Percentiles rank a stretch among this genome's conserved stretches.
These are phyloP conservation scores for Phodopus roborovskii DNA, from an alignment of 2,113 vertebrate species.

Conservation along the genomic window DNA sequence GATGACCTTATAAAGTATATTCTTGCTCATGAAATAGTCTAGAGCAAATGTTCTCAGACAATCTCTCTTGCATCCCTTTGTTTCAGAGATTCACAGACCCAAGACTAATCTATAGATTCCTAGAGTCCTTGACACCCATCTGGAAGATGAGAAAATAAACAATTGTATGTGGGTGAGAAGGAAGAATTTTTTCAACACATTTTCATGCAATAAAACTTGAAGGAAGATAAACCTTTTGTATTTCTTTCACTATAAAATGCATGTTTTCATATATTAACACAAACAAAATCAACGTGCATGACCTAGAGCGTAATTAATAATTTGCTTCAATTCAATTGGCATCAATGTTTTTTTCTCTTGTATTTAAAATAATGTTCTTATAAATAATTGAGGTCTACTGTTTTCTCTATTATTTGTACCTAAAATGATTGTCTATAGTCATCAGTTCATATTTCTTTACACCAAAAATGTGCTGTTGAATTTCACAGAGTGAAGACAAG, in stretches of 20 bases:
- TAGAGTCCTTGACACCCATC: not conserved
- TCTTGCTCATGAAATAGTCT: not conserved
- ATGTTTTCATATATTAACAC: slow-evolving; percentile 2
- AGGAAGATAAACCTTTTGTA: not conserved
- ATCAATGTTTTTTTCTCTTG: not conserved
- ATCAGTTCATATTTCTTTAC: not conserved
- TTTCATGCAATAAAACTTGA: slow-evolving; percentile 19
- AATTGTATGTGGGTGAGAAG: not conserved
- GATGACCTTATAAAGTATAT: not conserved
- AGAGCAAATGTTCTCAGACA: not conserved
- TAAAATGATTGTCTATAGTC: slow-evolving; percentile 21
- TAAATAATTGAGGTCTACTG: not conserved
- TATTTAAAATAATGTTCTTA: slow-evolving; percentile 30
- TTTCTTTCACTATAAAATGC: slow-evolving; percentile 17
- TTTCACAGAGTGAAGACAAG: not conserved
- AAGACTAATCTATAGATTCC: not conserved
- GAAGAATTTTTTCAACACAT: not conserved
- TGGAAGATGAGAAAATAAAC: not conserved
- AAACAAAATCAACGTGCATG: not conserved
- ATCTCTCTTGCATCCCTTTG: not conserved
- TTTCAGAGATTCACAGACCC: not conserved
- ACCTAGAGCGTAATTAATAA: not conserved
- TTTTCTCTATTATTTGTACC: slow-evolving; percentile 5
- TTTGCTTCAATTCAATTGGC: not conserved
- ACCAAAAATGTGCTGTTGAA: not conserved